phyloP scores from a whole-genome alignment of 1,140 invertebrate genomes.

The Dolichoris vasculosae region DNA sequence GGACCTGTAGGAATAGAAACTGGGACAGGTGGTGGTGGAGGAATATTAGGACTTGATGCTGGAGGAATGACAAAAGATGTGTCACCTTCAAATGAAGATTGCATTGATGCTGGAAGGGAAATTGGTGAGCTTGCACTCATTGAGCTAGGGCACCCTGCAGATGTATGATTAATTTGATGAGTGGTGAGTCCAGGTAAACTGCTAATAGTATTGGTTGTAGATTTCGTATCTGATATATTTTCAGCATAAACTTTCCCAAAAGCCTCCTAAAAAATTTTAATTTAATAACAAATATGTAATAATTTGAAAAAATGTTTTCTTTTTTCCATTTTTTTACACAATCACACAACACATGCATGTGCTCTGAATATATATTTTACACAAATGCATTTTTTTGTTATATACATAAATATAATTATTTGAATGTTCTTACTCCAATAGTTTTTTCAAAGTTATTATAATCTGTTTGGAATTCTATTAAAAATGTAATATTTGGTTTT shows the following conservation, averaged over 20 bases:
- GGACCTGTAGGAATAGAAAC: constrained; percentile 68
- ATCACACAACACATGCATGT: neutral
- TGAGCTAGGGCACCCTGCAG: constrained; percentile 74
- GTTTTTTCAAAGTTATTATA: constrained; percentile 84
- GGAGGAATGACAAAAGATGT: constrained; percentile 69
- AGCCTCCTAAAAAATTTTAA: constrained; percentile 75
- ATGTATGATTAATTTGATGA: constrained; percentile 66
- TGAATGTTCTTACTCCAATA: constrained; percentile 73
- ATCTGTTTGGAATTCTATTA: constrained; percentile 88
- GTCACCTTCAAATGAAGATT: constrained; percentile 86
- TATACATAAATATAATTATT: neutral
- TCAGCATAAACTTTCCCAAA: constrained; percentile 84
- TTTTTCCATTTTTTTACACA: neutral
- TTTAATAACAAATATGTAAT: neutral
- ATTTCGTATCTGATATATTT: constrained; percentile 61
- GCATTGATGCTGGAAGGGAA: constrained; percentile 80
- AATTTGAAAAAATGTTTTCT: neutral
- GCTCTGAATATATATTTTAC: neutral
- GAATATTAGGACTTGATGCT: constrained; percentile 71
- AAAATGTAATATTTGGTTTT: constrained; percentile 84
- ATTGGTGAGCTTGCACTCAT: constrained; percentile 79
- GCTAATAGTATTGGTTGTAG: constrained; percentile 19
- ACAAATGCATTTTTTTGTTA: neutral
- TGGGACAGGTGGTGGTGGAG: constrained; percentile 69
- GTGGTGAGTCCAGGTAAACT: constrained; percentile 56